These are phyloP conservation scores for Portunus trituberculatus DNA, from an alignment of 1,140 invertebrate species.

Conservation along the genomic window DNA sequence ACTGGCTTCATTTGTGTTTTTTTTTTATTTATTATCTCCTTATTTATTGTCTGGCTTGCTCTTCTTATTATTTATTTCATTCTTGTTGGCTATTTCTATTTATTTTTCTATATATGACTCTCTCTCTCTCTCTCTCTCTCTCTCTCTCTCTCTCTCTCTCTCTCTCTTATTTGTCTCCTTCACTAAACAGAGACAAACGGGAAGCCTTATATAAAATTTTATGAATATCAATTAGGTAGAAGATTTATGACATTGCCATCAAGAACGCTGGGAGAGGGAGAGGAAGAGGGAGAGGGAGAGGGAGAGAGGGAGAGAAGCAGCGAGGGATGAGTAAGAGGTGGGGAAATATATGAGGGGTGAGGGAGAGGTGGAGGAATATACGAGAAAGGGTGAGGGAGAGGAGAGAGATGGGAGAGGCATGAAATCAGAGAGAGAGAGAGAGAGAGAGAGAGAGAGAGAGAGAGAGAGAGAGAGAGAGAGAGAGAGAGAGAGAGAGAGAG, in stretches of 20 bases:
- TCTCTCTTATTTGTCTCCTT: no score
- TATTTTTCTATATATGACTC: no score
- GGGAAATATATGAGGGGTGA: background rate
- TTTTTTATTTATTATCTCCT: no score
- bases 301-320: background rate
- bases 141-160: no score
- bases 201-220: background rate
- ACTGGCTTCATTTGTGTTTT: no score
- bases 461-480: background rate
- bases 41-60: no score
- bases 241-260: background rate
- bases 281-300: background rate
- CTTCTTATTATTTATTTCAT: no score
- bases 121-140: no score
- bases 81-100: no score
- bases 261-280: background rate
- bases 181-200: background rate
- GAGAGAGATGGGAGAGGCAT: background rate
- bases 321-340: background rate
- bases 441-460: no score
- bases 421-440: no score
- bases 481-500: background rate
- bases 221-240: constrained; percentile 26
- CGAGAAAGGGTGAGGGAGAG: background rate
- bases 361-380: background rate